Evolutionary conservation across 2,797 vertebrate species (phyloP), one percentile per base, ranked within the genome.

Genomic region (Helicolenus hilgendorfi): DNA sequence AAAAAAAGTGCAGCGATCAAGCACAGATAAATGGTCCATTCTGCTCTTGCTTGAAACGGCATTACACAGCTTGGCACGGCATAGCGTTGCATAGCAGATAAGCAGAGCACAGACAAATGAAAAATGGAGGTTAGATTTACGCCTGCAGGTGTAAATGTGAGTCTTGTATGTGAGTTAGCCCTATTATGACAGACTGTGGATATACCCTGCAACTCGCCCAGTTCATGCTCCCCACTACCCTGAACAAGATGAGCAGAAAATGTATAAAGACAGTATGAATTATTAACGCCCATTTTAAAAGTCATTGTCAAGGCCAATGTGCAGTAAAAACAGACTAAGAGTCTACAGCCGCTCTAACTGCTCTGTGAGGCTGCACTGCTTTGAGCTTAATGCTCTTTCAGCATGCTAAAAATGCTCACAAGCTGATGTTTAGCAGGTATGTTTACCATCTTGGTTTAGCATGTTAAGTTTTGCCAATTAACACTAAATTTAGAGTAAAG

Each of bases 211-310:
- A 11, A 49, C 64, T 70, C 4, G 11, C 56, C 36, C 26, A 27
- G 60, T 72, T 38, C 41, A 68, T 63, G 41, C 63, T 79, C 55
- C 58, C n/a, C 0, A 14, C 9, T 15, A 71, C 22, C 70, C 29
- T 31, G 59, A 56, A 62, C 22, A 81, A 63, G 35, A 75, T 72
- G 35, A 81, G 38, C 41, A 74, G 49, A 72, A 79, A 72, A 35
- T 75, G 29, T 35, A 62, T 65, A n/a, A 8, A 22, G 33, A 11
- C 33, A 36, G n/a, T 65, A 65, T 87, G 14, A 76, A 84, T 87
- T 79, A 72, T 87, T 76, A 79, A 84, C 24, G 35, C 1, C 11
- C 6, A 29, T 80, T 84, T 81, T 64, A 83, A 73, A 38, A 60
- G 59, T 81, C 38, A 73, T 41, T 64, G n/a, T 77, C 71, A 2